phyloP scores from a whole-genome alignment of 1,140 invertebrate species.

The Idris sp. region DNA sequence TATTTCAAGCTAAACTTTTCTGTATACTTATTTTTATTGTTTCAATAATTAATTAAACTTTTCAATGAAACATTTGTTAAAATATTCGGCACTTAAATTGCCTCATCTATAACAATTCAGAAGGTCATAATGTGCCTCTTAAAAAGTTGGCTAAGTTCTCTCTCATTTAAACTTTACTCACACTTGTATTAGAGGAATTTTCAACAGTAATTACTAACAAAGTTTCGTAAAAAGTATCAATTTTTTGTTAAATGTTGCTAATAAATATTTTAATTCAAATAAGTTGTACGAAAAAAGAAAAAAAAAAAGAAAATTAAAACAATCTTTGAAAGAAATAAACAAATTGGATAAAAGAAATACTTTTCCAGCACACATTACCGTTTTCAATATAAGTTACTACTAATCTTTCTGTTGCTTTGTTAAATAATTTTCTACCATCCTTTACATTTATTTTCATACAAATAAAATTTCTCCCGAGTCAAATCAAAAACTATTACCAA shows the following conservation, averaged over 20 bases:
- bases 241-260: constrained; percentile 16
- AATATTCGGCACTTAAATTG: constrained; percentile 26
- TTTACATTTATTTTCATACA: background rate
- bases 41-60: background rate
- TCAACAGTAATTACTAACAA: constrained; percentile 41
- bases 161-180: constrained; percentile 31
- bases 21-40: too few species aligned
- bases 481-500: constrained; percentile 9
- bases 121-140: constrained; percentile 33
- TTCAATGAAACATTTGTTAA: constrained; percentile 15
- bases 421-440: too few species aligned
- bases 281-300: background rate
- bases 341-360: too few species aligned
- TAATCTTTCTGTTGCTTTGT: too few species aligned
- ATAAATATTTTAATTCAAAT: constrained; percentile 38
- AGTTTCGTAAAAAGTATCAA: constrained; percentile 29
- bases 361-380: too few species aligned
- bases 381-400: too few species aligned
- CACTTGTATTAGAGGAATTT: constrained; percentile 38
- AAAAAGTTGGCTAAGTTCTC: constrained; percentile 36
- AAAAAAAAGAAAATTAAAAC: background rate
- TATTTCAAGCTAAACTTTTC: too few species aligned
- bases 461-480: constrained; percentile 9
- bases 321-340: too few species aligned
- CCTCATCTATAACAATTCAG: constrained; percentile 43